A percentile compares a stretch with the other conserved stretches of the same genome.
Evolutionary conservation across 2,113 vertebrate species (phyloP).

Genomic region (Vulpes lagopus): DNA sequence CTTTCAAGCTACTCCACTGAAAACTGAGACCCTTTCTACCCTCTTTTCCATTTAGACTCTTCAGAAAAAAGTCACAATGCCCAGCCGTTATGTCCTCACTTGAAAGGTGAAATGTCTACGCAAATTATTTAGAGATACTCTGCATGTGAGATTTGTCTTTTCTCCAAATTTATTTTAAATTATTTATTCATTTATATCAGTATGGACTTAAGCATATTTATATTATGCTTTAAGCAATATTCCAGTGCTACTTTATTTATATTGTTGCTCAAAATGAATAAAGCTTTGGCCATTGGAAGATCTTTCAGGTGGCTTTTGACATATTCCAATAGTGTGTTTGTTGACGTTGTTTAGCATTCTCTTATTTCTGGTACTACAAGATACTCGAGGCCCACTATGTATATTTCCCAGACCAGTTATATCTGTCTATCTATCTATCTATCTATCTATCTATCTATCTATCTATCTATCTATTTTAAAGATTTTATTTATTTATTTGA

Average conservation of each 20-base stretch:
- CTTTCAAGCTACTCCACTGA: not conserved
- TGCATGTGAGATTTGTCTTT: not conserved
- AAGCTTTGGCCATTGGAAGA: not conserved
- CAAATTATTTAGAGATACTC: not conserved
- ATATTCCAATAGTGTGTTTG: not conserved
- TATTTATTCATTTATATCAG: not conserved
- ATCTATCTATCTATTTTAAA: too few relatives aligned
- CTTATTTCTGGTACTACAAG: not conserved
- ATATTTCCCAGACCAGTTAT: not conserved
- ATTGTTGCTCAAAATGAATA: not conserved
- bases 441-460: too few relatives aligned
- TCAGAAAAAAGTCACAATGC: not conserved
- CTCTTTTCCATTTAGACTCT: not conserved
- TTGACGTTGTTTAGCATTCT: not conserved
- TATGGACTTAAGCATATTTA: not conserved
- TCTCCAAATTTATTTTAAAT: not conserved
- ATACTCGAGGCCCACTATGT: not conserved
- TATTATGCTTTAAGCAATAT: not conserved
- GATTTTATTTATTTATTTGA: too few relatives aligned
- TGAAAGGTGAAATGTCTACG: not conserved
- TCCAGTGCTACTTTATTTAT: not conserved
- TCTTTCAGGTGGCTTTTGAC: not conserved
- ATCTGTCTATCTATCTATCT: too few relatives aligned
- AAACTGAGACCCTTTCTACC: not conserved
- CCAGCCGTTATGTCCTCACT: not conserved